Evolutionary conservation across 2,797 vertebrate species (phyloP), one percentile per base, ranked within the genome.

Genomic region (Mus caroli): DNA sequence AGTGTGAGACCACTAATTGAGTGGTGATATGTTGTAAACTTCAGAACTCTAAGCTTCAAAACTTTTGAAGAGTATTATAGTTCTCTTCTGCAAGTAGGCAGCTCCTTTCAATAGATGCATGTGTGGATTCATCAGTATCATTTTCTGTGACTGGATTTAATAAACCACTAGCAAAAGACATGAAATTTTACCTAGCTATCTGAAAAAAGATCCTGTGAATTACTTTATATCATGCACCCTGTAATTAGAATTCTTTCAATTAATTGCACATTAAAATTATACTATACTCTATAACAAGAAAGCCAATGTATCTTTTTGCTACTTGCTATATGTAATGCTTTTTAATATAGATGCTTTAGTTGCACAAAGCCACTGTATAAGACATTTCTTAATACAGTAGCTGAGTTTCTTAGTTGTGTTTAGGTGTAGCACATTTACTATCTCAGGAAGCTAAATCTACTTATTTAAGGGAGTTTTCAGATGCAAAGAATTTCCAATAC

Each of bases 191-290:
- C 12, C 8, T 87, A 67, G 26, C 83, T 91, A 22, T 92, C 22
- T 84, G 76, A 95, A 93, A 92, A 87, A 91, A 56, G 43, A 17
- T 91, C 75, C 58, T 56, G 37, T 80, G 10, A 88, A 8, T 91
- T 92, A 94, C 13, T 62, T 90, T 89, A 40, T 93, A 56, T 73
- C 79, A 76, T 87, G 4, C 13, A 71, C 24, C 69, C 31, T 87
- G 7, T 71, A 58, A 28, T 50, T 40, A 95, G 17, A 92, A 88
- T 91, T 86, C 0, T 13, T 94, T 90, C 88, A 20, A 92, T 58
- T 90, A 90, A 87, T 93, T 95, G 31, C 9, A 84, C 10, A 78
- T 82, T 69, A 95, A 95, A 91, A 89, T 85, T 87, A 82, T 96
- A 64, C 28, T 52, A 20, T 26, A 60, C 28, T 52, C 19, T 90